Conservation (phyloP, 2,113 vertebrate species). For the Neomonachus schauinslandi region DNA sequence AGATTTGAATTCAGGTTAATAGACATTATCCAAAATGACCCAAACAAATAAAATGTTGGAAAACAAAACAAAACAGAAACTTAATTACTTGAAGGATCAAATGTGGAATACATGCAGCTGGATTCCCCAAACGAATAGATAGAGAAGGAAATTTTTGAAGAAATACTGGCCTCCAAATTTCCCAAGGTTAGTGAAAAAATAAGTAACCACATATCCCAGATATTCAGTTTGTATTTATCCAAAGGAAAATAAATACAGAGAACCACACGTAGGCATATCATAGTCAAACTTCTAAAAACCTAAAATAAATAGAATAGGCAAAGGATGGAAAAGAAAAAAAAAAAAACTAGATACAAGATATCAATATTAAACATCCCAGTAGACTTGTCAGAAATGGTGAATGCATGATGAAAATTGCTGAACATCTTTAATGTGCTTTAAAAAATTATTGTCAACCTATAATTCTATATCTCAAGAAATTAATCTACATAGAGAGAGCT, state of each 20-base stretch:
- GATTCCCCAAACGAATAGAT: background rate
- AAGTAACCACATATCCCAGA: background rate
- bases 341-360: background rate
- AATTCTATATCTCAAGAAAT: background rate
- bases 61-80: background rate
- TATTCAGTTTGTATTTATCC: no score
- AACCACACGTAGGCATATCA: background rate
- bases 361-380: background rate
- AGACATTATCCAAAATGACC: background rate
- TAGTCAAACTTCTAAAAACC: background rate
- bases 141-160: background rate
- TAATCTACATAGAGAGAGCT: background rate
- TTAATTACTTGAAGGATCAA: background rate
- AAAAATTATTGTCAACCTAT: background rate
- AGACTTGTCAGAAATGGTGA: background rate
- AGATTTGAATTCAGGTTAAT: background rate
- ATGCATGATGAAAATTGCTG: background rate
- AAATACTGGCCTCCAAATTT: background rate
- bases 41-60: background rate
- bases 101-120: background rate
- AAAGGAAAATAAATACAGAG: background rate
- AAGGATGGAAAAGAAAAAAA: background rate
- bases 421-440: background rate
- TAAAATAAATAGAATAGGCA: background rate
- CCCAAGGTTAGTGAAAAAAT: slow-evolving; percentile 13